Percentiles rank a stretch among this genome's conserved stretches.
Evolutionary conservation across 2,888 invertebrate genomes (phyloP).

Genomic region (Sphaerophoria rueppellii): DNA sequence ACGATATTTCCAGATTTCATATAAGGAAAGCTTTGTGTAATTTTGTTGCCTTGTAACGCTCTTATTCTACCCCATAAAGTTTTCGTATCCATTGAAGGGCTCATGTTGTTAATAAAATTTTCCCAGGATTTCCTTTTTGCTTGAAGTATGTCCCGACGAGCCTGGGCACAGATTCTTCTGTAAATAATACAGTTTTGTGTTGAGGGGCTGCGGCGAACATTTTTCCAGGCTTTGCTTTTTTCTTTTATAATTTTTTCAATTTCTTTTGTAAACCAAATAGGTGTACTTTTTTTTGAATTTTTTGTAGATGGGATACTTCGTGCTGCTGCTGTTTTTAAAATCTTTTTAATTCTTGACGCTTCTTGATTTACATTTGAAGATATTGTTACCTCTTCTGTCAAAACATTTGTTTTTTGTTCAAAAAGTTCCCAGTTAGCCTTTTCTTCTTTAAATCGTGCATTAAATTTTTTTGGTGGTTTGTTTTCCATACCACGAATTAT

Average conservation of each 20-base stretch:
- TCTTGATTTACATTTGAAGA: conserved; percentile 4
- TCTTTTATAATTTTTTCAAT: too few species aligned
- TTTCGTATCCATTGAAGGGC: background rate
- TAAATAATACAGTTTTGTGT: conserved; percentile 3
- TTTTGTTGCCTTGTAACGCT: background rate
- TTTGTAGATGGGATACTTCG: background rate
- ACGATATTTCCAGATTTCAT: background rate
- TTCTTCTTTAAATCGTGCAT: conserved; percentile 7
- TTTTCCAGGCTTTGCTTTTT: too few species aligned
- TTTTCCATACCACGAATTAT: background rate
- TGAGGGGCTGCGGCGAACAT: background rate
- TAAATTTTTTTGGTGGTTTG: conserved; percentile 6
- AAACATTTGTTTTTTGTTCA: too few species aligned
- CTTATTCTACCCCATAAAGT: background rate
- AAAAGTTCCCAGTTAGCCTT: too few species aligned
- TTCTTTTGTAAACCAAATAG: background rate
- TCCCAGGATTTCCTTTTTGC: background rate
- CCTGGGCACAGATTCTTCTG: conserved; percentile 5
- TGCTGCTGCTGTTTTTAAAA: conserved; percentile 12
- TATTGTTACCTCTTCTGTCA: background rate
- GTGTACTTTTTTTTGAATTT: background rate
- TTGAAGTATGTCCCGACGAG: too few species aligned
- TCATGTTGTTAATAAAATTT: background rate
- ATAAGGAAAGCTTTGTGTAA: background rate
- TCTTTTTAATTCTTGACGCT: conserved; percentile 6